These are phyloP conservation scores for Tipula vernalis DNA, from an alignment of 2,888 invertebrate genomes.

Conservation along the genomic window DNA sequence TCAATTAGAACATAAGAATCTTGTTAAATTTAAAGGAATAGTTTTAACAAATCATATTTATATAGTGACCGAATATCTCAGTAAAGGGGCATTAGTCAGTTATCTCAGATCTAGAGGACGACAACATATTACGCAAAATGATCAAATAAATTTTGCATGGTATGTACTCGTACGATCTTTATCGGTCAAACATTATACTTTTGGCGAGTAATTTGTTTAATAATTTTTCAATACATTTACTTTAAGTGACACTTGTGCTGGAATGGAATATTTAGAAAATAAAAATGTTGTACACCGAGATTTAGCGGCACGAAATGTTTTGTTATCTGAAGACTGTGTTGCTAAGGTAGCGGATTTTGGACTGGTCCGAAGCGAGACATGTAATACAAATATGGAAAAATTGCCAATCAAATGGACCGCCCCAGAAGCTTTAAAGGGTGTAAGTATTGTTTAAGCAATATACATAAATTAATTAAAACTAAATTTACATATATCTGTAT, in stretches of 20 bases:
- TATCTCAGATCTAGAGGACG: slow-evolving; percentile 93
- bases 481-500: background rate
- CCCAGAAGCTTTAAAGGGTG: slow-evolving; percentile 93
- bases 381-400: slow-evolving; percentile 75
- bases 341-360: slow-evolving; percentile 94
- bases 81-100: slow-evolving; percentile 96
- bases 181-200: background rate
- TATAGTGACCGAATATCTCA: slow-evolving; percentile 94
- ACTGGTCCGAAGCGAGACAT: slow-evolving; percentile 68
- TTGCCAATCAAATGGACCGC: slow-evolving; percentile 99
- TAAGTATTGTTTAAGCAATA: slow-evolving; percentile 33
- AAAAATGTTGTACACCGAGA: slow-evolving; percentile 93
- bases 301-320: slow-evolving; percentile 94
- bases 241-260: slow-evolving; percentile 84
- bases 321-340: slow-evolving; percentile 80
- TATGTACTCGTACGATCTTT: slow-evolving; percentile 36
- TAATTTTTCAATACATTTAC: background rate
- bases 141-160: slow-evolving; percentile 97
- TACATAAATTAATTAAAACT: too few relatives aligned
- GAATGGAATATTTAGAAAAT: slow-evolving; percentile 97
- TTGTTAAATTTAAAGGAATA: slow-evolving; percentile 90
- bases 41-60: slow-evolving; percentile 78
- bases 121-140: slow-evolving; percentile 86
- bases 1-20: slow-evolving; percentile 87
- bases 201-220: background rate